These are phyloP conservation scores for Zaprionus africanus DNA, from an alignment of 1,140 invertebrate genomes.

Conservation along the genomic window DNA sequence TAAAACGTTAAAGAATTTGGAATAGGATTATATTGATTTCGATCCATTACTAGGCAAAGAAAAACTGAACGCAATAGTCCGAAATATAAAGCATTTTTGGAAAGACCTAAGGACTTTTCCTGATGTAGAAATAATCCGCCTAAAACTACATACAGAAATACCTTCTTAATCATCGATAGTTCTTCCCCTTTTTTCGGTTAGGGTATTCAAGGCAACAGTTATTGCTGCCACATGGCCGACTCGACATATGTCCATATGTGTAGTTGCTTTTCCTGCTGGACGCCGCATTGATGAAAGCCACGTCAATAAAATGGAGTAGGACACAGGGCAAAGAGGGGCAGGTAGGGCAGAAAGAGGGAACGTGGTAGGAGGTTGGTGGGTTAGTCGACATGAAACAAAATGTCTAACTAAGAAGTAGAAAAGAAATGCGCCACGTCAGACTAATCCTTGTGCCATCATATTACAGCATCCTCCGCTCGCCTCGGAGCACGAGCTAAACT, in stretches of 20 bases:
- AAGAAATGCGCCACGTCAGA: slow-evolving; percentile 67
- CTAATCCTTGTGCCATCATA: slow-evolving; percentile 81
- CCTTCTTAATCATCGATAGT: neutral
- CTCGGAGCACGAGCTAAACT: slow-evolving; percentile 58
- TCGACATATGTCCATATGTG: slow-evolving; percentile 38
- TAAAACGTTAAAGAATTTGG: no score
- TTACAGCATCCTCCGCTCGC: slow-evolving; percentile 53
- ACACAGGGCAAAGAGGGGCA: neutral
- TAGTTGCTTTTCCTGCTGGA: slow-evolving; percentile 33
- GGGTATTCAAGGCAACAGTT: slow-evolving; percentile 25
- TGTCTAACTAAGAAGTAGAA: slow-evolving; percentile 68
- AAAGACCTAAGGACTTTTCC: no score
- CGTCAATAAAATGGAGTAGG: slow-evolving; percentile 47
- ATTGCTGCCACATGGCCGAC: slow-evolving; percentile 5
- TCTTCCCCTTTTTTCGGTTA: neutral
- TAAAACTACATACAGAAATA: neutral
- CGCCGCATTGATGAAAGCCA: slow-evolving; percentile 55
- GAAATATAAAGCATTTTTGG: neutral
- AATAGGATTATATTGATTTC: no score
- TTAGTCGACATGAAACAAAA: slow-evolving; percentile 65
- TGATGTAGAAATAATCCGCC: no score
- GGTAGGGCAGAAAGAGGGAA: neutral
- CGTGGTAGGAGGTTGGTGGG: neutral
- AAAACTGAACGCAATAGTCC: neutral
- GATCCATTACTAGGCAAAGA: no score